Conservation (phyloP, 2,888 invertebrate genomes). For the Agrilus cyanescens region DNA sequence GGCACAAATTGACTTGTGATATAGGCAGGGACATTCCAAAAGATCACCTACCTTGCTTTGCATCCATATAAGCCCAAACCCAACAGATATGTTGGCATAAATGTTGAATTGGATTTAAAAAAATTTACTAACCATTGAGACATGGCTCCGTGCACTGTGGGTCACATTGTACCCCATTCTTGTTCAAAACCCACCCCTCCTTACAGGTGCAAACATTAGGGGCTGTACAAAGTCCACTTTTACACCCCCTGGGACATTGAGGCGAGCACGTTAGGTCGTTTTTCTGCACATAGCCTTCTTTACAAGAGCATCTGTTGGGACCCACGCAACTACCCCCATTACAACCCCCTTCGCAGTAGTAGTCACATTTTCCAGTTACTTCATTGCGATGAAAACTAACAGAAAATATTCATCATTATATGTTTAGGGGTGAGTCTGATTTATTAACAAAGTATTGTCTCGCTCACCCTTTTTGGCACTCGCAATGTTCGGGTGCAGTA, state of each 20-base stretch:
- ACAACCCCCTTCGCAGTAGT: conserved; percentile 31
- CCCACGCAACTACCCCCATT: conserved; percentile 38
- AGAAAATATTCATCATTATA: conserved; percentile 15
- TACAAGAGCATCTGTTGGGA: conserved; percentile 39
- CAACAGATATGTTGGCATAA: no score
- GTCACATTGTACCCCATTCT: conserved; percentile 28
- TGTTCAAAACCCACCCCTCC: conserved; percentile 33
- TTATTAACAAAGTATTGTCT: neutral
- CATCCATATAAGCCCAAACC: no score
- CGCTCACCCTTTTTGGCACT: conserved; percentile 41
- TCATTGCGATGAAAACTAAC: conserved; percentile 36
- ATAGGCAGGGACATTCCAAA: no score
- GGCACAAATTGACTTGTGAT: no score
- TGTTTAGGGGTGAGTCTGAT: neutral
- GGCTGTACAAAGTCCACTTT: conserved; percentile 40
- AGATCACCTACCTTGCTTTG: no score
- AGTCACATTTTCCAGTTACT: conserved; percentile 26
- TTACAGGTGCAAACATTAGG: conserved; percentile 45
- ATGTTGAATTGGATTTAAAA: no score
- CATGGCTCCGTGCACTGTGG: conserved; percentile 41
- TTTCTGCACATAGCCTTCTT: conserved; percentile 30
- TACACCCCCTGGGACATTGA: conserved; percentile 35
- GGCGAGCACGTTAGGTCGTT: conserved; percentile 26
- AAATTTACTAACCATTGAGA: conserved; percentile 29
- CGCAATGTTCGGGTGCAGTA: conserved; percentile 43